These are phyloP conservation scores for Myotis pilosus DNA, from an alignment of 2,797 vertebrate species.

Conservation along the genomic window DNA sequence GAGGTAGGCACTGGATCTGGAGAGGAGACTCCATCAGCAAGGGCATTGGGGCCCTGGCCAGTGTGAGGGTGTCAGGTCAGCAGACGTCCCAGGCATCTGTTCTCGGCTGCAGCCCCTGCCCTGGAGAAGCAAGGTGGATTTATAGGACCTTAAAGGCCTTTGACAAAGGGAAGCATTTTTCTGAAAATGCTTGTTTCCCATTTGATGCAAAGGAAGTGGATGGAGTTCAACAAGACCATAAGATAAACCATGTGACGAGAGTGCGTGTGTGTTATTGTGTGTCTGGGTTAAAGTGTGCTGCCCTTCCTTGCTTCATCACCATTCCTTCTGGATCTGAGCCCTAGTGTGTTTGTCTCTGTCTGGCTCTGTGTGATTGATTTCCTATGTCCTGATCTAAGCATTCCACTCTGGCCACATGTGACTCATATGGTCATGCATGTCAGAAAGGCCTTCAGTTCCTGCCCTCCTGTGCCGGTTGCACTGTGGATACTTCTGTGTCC, in stretches of 20 bases:
- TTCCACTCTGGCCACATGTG: background rate
- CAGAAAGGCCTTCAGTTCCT: background rate
- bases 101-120: background rate
- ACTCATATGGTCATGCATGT: background rate
- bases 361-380: background rate
- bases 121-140: background rate
- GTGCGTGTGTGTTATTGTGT: no score
- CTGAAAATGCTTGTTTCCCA: background rate
- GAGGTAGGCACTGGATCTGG: background rate
- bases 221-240: background rate
- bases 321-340: background rate
- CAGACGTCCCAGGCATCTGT: background rate
- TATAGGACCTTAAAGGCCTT: background rate
- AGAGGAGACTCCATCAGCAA: background rate
- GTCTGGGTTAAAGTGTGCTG: background rate
- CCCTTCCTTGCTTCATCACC: background rate
- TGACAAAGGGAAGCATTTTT: background rate
- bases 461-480: background rate
- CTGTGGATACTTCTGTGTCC: background rate
- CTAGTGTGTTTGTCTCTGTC: background rate
- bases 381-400: background rate
- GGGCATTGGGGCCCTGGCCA: background rate
- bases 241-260: background rate
- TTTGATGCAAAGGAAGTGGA: background rate
- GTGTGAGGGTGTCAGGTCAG: background rate